Percentiles rank a stretch among this genome's conserved stretches.
These are phyloP conservation scores for Drosophila orena DNA, from an alignment of 1,140 invertebrate genomes.

Conservation along the genomic window DNA sequence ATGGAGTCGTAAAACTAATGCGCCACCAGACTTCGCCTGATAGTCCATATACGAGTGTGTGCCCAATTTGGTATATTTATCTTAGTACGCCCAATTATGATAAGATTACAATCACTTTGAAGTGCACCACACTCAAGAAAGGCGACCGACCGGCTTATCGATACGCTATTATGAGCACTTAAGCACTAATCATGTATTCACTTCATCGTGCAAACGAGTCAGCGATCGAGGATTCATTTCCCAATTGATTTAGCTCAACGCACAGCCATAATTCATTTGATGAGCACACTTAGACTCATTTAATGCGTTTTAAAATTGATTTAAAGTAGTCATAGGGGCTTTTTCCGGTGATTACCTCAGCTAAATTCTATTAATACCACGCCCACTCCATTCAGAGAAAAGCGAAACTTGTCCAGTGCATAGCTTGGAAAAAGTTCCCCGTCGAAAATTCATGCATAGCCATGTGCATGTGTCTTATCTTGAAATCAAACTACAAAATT, in stretches of 20 bases:
- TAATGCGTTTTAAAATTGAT: not conserved
- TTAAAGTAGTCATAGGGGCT: not conserved
- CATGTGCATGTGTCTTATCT: not conserved
- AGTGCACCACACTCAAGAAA: constrained; percentile 6
- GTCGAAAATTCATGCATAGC: constrained; percentile 1
- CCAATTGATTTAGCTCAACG: not conserved
- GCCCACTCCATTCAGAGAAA: constrained; percentile 1
- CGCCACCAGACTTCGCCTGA: constrained; percentile 8
- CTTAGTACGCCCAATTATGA: constrained; percentile 21
- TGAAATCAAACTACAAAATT: not conserved
- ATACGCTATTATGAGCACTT: not conserved
- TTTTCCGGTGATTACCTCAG: constrained; percentile 1
- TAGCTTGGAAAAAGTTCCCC: constrained; percentile 1
- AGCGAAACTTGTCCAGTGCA: not conserved
- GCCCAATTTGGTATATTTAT: constrained; percentile 24
- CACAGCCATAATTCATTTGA: not conserved
- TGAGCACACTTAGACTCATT: not conserved
- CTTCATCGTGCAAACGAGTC: not conserved
- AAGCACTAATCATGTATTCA: too few relatives aligned
- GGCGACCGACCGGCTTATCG: constrained; percentile 2
- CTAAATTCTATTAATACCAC: constrained; percentile 17
- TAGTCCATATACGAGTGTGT: constrained; percentile 5
- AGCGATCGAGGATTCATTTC: not conserved
- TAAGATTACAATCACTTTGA: constrained; percentile 25
- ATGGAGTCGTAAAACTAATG: not conserved